Evolutionary conservation across 2,888 invertebrate species (phyloP).

Genomic region (Lacanobia oleracea): DNA sequence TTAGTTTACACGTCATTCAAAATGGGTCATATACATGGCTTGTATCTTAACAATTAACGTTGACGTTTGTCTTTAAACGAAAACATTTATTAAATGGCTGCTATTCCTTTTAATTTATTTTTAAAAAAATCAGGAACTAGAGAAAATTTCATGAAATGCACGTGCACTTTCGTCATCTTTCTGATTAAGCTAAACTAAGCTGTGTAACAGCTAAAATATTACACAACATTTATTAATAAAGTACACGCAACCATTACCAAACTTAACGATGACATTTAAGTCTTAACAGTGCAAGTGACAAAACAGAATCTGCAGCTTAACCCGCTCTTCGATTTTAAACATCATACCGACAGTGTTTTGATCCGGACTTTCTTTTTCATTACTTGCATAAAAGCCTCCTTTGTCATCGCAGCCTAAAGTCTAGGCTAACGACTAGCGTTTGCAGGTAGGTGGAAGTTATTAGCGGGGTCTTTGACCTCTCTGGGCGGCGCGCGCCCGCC

Average conservation of each 20-base stretch:
- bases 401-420: conserved; percentile 70
- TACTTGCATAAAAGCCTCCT: conserved; percentile 68
- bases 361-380: conserved; percentile 57
- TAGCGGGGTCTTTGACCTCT: conserved; percentile 83
- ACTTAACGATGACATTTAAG: conserved; percentile 23
- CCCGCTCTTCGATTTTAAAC: conserved; percentile 29
- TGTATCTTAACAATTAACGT: conserved; percentile 6
- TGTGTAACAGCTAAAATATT: not conserved
- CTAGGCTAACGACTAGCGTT: conserved; percentile 76
- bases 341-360: conserved; percentile 35
- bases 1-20: conserved; percentile 1
- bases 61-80: conserved; percentile 2
- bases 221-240: not conserved
- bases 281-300: conserved; percentile 2
- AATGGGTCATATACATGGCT: not conserved
- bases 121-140: not conserved
- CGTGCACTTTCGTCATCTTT: not conserved
- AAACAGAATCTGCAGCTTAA: conserved; percentile 2
- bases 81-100: not conserved
- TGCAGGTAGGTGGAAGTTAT: conserved; percentile 89
- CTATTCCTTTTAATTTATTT: not conserved
- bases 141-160: not conserved
- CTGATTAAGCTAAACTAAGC: not conserved
- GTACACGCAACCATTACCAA: conserved; percentile 13
- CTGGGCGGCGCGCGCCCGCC: conserved; percentile 78